Conservation (phyloP, 2,113 vertebrate species). For the Rhegmatorhina hoffmannsi region DNA sequence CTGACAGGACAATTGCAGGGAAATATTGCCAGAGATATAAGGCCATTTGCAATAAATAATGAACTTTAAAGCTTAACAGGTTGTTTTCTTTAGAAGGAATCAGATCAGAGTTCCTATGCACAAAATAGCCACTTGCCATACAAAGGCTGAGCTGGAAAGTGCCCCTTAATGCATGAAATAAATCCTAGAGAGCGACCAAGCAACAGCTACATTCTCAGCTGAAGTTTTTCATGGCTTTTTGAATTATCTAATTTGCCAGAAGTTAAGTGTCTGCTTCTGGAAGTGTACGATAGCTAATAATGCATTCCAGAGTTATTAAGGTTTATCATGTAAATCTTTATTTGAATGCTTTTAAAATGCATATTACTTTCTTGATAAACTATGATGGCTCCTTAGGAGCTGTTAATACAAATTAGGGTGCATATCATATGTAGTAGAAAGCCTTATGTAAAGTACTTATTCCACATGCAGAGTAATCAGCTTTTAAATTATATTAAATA, state of each 20-base stretch:
- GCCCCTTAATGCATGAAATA: not conserved
- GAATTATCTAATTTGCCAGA: slow-evolving; percentile 45
- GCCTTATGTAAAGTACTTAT: not conserved
- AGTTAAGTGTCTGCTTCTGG: slow-evolving; percentile 36
- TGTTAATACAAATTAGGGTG: slow-evolving; percentile 30
- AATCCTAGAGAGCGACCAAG: not conserved
- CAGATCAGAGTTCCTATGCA: not conserved
- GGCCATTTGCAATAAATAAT: slow-evolving; percentile 29
- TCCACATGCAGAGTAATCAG: slow-evolving; percentile 11
- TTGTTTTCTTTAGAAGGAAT: slow-evolving; percentile 11
- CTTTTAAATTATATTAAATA: slow-evolving; percentile 55
- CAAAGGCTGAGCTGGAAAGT: not conserved
- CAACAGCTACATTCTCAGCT: not conserved
- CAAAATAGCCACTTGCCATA: not conserved
- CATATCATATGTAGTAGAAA: not conserved
- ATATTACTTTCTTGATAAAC: slow-evolving; percentile 63
- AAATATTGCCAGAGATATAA: slow-evolving; percentile 41
- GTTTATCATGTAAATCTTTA: slow-evolving; percentile 52
- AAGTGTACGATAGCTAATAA: slow-evolving; percentile 8
- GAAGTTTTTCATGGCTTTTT: slow-evolving; percentile 15
- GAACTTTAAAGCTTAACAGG: slow-evolving; percentile 34
- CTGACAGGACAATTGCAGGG: slow-evolving; percentile 30
- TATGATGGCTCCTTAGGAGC: slow-evolving; percentile 45
- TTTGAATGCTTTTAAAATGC: slow-evolving; percentile 36
- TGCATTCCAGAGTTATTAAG: slow-evolving; percentile 6